These are phyloP conservation scores for Coenobita brevimanus DNA, from an alignment of 1,140 invertebrate genomes.

Conservation along the genomic window DNA sequence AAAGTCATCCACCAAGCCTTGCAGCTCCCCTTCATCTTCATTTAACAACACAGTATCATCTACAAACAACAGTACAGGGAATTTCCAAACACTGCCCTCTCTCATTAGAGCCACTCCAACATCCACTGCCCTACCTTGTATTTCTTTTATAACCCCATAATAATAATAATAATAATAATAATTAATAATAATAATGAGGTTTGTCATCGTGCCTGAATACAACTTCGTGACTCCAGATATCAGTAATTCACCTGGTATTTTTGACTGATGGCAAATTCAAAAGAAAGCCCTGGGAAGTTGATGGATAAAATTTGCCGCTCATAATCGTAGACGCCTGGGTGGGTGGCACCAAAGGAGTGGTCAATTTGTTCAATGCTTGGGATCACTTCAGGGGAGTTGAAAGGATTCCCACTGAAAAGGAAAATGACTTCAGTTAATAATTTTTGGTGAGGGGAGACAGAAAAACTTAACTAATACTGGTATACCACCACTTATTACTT, in stretches of 20 bases:
- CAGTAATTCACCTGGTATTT: constrained; percentile 83
- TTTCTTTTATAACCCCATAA: too few relatives aligned
- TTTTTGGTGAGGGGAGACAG: background rate
- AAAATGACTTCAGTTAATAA: background rate
- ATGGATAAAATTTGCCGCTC: constrained; percentile 94
- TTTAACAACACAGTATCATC: too few relatives aligned
- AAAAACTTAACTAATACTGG: background rate
- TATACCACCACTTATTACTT: background rate
- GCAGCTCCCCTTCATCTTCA: too few relatives aligned
- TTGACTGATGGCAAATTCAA: constrained; percentile 96
- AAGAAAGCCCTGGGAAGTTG: constrained; percentile 95
- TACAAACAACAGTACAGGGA: too few relatives aligned
- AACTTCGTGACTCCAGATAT: too few relatives aligned
- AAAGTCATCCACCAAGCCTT: too few relatives aligned
- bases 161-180: too few relatives aligned
- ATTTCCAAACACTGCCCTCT: too few relatives aligned
- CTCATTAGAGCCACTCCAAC: too few relatives aligned
- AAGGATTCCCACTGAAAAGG: constrained; percentile 84
- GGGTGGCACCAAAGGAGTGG: constrained; percentile 98
- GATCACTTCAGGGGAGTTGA: constrained; percentile 95
- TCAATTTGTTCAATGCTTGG: constrained; percentile 98
- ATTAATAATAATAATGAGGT: too few relatives aligned
- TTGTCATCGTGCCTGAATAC: too few relatives aligned
- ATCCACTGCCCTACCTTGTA: too few relatives aligned
- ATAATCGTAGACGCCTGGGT: constrained; percentile 95